A percentile compares a stretch with the other conserved stretches of the same genome.
Conservation (phyloP, 2,797 vertebrate species). For the Danio jaintianensis region DNA sequence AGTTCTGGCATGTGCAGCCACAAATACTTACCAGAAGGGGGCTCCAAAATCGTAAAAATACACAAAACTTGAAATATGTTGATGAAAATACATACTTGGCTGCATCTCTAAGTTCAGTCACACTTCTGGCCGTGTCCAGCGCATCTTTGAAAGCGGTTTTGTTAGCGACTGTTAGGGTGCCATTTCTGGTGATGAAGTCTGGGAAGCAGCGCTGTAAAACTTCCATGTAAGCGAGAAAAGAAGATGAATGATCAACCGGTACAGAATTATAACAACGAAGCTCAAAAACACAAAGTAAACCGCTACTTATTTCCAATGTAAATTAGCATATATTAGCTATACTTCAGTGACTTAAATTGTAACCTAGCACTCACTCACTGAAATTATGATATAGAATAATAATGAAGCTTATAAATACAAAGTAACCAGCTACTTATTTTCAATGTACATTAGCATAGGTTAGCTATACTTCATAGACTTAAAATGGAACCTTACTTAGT, state of each 20-base stretch:
- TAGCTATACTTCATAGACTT: too few relatives aligned
- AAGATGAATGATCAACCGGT: not conserved
- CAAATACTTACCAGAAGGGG: too few relatives aligned
- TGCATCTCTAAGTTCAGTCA: conserved; percentile 84
- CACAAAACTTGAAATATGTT: not conserved
- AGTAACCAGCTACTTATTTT: too few relatives aligned
- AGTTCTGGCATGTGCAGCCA: too few relatives aligned
- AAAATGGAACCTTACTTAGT: too few relatives aligned
- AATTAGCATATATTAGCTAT: not conserved
- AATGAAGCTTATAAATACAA: too few relatives aligned
- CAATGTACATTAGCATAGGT: too few relatives aligned
- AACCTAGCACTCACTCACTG: not conserved
- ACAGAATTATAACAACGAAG: not conserved
- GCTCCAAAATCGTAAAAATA: too few relatives aligned
- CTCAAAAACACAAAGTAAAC: not conserved
- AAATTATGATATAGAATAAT: too few relatives aligned
- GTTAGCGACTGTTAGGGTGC: conserved; percentile 83
- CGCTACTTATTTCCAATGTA: not conserved
- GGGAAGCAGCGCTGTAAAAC: conserved; percentile 92
- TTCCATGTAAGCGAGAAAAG: conserved; percentile 58
- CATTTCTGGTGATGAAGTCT: conserved; percentile 85
- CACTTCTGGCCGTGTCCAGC: conserved; percentile 77
- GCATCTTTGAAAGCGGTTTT: conserved; percentile 84
- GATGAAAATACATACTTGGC: conserved; percentile 76
- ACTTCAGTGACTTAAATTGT: not conserved